Evolutionary conservation across 2,888 invertebrate species (phyloP).

Genomic region (Latrodectus hesperus): DNA sequence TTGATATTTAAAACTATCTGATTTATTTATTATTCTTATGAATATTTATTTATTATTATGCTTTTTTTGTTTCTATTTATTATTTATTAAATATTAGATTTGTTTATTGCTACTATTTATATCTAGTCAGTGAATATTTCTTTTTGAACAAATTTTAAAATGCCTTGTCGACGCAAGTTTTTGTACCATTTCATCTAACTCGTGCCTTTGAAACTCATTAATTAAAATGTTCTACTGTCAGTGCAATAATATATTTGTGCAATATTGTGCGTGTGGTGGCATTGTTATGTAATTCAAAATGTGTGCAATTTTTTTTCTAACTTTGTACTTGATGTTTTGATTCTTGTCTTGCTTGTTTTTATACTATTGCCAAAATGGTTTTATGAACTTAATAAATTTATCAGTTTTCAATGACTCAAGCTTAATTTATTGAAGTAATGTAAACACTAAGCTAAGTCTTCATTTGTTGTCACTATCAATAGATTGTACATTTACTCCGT

Average conservation of each 20-base stretch:
- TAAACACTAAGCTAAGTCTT: too few species aligned
- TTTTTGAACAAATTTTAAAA: not conserved
- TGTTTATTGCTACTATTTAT: not conserved
- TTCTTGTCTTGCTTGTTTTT: conserved; percentile 52
- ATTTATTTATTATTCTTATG: too few species aligned
- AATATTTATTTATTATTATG: too few species aligned
- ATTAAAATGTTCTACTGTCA: not conserved
- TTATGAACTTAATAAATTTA: conserved; percentile 61
- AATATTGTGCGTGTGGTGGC: conserved; percentile 33
- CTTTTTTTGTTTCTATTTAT: not conserved
- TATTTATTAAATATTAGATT: not conserved
- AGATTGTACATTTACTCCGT: too few species aligned
- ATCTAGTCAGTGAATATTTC: conserved; percentile 1
- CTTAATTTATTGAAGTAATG: not conserved
- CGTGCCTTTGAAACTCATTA: too few species aligned
- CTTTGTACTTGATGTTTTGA: conserved; percentile 54
- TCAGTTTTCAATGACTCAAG: conserved; percentile 13
- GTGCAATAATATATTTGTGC: conserved; percentile 33
- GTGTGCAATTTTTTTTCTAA: conserved; percentile 54
- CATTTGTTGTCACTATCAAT: too few species aligned
- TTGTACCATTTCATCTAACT: too few species aligned
- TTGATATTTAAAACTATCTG: too few species aligned
- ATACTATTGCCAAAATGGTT: conserved; percentile 54
- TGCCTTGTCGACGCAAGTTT: too few species aligned
- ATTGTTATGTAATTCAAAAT: conserved; percentile 33